Conservation (phyloP, 2,888 invertebrate genomes). For the Pterostichus niger region DNA sequence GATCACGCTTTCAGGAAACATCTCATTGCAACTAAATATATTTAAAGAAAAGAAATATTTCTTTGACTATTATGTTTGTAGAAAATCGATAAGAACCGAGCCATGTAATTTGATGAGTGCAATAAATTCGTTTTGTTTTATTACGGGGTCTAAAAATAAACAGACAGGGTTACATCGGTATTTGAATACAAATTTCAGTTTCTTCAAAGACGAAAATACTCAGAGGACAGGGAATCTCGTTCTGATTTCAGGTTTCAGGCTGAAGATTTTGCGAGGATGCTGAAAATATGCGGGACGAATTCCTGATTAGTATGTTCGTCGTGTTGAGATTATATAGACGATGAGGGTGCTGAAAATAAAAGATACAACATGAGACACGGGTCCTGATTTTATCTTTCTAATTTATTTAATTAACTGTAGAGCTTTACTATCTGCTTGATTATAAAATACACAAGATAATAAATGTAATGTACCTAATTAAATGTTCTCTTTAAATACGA, state of each 20-base stretch:
- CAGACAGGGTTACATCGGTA: neutral
- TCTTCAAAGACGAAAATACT: neutral
- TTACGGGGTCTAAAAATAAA: slow-evolving; percentile 27
- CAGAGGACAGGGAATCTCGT: neutral
- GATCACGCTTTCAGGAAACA: neutral
- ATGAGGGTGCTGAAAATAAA: slow-evolving; percentile 13
- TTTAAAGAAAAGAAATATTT: neutral
- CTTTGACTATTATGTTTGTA: neutral
- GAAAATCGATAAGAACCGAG: slow-evolving; percentile 3
- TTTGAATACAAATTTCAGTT: slow-evolving; percentile 38
- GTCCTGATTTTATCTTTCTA: slow-evolving; percentile 22
- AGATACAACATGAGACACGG: neutral
- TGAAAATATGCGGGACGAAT: slow-evolving; percentile 19
- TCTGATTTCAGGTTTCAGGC: slow-evolving; percentile 25
- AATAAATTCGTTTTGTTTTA: slow-evolving; percentile 25
- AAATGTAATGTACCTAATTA: neutral
- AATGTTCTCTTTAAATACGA: neutral
- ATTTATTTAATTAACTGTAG: slow-evolving; percentile 35
- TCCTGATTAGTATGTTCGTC: slow-evolving; percentile 43
- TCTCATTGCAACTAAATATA: slow-evolving; percentile 2
- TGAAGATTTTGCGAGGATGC: neutral
- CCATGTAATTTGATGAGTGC: slow-evolving; percentile 26
- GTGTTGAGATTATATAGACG: slow-evolving; percentile 13
- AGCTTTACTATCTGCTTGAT: neutral
- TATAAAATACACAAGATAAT: neutral